phyloP scores from a whole-genome alignment of 2,888 invertebrate genomes.

The Pachydiplax longipennis region DNA sequence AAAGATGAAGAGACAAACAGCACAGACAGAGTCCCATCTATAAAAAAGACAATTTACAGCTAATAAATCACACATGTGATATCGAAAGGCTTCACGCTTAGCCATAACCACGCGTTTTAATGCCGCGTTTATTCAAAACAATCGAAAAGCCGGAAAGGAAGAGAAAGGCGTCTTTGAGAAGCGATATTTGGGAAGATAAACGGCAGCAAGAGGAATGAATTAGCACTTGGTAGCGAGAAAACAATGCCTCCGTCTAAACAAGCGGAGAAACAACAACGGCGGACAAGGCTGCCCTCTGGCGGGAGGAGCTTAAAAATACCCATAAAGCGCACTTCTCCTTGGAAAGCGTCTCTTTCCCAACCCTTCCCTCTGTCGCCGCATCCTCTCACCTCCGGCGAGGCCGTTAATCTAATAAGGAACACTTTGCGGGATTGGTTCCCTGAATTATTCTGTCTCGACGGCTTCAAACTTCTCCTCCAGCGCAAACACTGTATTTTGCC shows the following conservation, averaged over 20 bases:
- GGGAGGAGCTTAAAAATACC: not conserved
- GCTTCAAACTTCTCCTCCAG: slow-evolving; percentile 27
- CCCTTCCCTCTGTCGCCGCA: not conserved
- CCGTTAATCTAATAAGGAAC: slow-evolving; percentile 44
- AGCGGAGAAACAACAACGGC: not conserved
- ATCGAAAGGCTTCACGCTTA: no score
- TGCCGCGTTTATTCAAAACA: no score
- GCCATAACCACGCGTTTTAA: no score
- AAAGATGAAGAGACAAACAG: no score
- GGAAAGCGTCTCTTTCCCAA: not conserved
- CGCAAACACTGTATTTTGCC: not conserved
- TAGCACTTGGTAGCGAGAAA: not conserved
- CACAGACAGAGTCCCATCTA: no score
- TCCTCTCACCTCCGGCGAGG: slow-evolving; percentile 1
- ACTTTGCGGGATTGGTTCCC: slow-evolving; percentile 42
- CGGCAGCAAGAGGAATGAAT: not conserved
- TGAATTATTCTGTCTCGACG: slow-evolving; percentile 39
- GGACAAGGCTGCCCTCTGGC: not conserved
- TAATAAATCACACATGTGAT: no score
- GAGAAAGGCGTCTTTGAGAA: not conserved
- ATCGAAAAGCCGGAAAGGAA: no score
- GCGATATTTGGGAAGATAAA: not conserved
- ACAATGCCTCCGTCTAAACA: not conserved
- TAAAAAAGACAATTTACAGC: no score
- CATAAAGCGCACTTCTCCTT: not conserved